These are phyloP conservation scores for Drosophila nigricruria DNA, from an alignment of 2,888 invertebrate species.

Conservation along the genomic window DNA sequence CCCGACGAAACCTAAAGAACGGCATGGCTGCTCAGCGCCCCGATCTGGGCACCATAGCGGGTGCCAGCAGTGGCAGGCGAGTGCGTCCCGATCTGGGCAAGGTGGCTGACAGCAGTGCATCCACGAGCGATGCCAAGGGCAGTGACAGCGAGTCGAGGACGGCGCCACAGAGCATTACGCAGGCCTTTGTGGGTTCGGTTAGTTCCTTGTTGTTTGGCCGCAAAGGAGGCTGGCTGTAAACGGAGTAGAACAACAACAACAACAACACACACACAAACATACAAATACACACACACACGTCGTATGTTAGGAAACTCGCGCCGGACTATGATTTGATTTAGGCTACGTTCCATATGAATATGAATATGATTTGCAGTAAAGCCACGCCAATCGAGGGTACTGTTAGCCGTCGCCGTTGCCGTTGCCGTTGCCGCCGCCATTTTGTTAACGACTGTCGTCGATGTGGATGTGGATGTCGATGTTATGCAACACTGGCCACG, in stretches of 20 bases:
- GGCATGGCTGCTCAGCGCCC: conserved; percentile 86
- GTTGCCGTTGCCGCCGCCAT: conserved; percentile 29
- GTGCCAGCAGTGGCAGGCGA: conserved; percentile 80
- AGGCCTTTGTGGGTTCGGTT: conserved; percentile 90
- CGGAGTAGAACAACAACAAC: conserved; percentile 1
- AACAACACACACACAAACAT: conserved; percentile 5
- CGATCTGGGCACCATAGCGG: conserved; percentile 87
- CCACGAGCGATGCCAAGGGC: conserved; percentile 1
- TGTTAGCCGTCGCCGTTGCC: conserved; percentile 30
- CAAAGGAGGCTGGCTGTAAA: conserved; percentile 92
- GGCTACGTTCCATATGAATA: conserved; percentile 8
- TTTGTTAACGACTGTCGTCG: conserved; percentile 13
- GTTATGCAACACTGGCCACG: conserved; percentile 62
- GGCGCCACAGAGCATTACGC: conserved; percentile 83
- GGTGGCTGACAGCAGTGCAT: conserved; percentile 54
- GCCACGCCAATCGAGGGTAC: conserved; percentile 1
- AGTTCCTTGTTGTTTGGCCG: conserved; percentile 93
- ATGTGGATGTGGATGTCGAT: conserved; percentile 21
- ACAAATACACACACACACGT: conserved; percentile 7
- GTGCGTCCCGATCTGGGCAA: conserved; percentile 81
- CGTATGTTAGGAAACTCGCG: conserved; percentile 14
- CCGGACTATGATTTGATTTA: conserved; percentile 50
- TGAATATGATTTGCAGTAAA: conserved; percentile 18
- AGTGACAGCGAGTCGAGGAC: conserved; percentile 70
- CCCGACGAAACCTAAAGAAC: conserved; percentile 85